phyloP scores from a whole-genome alignment of 2,797 vertebrate species.

The Scomberomorus guttatus region DNA sequence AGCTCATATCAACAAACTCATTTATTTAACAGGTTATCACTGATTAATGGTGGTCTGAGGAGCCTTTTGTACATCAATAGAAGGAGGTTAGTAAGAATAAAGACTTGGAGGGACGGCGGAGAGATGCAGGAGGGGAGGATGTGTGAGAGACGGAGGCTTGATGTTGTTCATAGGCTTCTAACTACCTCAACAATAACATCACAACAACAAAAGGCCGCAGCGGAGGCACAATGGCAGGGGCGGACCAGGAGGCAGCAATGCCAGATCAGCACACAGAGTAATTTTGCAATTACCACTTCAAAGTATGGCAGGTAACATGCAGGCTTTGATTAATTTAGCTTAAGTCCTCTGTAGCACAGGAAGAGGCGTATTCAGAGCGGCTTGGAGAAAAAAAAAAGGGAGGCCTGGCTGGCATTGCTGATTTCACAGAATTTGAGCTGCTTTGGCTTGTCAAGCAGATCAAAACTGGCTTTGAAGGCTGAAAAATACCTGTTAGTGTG shows the following conservation, averaged over 20 bases:
- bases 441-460: conserved; percentile 87
- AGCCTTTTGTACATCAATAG: conserved; percentile 52
- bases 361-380: conserved; percentile 83
- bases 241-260: conserved; percentile 71
- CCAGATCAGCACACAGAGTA: conserved; percentile 82
- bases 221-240: conserved; percentile 57
- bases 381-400: conserved; percentile 65
- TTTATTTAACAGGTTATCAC: conserved; percentile 73
- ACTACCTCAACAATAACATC: conserved; percentile 68
- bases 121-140: conserved; percentile 15
- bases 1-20: conserved; percentile 78
- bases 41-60: conserved; percentile 73
- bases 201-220: conserved; percentile 72
- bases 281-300: conserved; percentile 87
- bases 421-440: conserved; percentile 89
- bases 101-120: conserved; percentile 33
- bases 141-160: conserved; percentile 41
- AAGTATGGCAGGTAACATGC: conserved; percentile 84
- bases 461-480: conserved; percentile 89
- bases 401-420: conserved; percentile 84
- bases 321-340: conserved; percentile 89
- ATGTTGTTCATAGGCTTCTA: conserved; percentile 58
- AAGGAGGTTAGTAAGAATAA: conserved; percentile 57
- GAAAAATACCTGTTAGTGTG: conserved; percentile 89
- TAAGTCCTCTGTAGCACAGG: conserved; percentile 84